Evolutionary conservation across 2,888 invertebrate species (phyloP).

Genomic region (Anticlea derivata): DNA sequence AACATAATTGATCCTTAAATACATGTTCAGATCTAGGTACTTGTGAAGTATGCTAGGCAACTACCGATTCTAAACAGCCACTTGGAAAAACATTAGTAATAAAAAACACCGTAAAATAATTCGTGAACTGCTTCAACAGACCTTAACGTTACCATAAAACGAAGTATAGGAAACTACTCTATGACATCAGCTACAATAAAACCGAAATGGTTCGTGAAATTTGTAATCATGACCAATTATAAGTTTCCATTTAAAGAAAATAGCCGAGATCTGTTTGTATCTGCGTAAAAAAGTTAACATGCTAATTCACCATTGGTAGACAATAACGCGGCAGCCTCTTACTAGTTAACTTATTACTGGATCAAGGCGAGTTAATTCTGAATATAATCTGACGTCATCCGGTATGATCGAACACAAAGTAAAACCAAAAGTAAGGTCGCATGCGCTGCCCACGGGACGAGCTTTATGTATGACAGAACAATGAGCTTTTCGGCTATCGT

Average conservation of each 20-base stretch:
- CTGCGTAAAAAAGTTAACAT: conserved; percentile 27
- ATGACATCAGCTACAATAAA: conserved; percentile 35
- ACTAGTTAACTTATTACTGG: conserved; percentile 44
- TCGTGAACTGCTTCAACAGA: background rate
- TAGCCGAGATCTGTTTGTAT: conserved; percentile 17
- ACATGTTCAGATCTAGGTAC: conserved; percentile 3
- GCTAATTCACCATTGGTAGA: conserved; percentile 30
- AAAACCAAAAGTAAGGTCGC: conserved; percentile 62
- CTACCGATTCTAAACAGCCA: too few species aligned
- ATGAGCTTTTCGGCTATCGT: conserved; percentile 31
- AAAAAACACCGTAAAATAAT: too few species aligned
- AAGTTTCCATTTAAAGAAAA: conserved; percentile 34
- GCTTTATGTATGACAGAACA: conserved; percentile 36
- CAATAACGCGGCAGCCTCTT: conserved; percentile 41
- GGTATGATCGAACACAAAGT: conserved; percentile 52
- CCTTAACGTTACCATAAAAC: conserved; percentile 18
- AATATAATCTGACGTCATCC: conserved; percentile 65
- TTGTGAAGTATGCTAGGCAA: background rate
- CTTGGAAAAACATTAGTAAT: too few species aligned
- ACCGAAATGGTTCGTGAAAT: conserved; percentile 32
- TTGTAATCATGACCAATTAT: conserved; percentile 33
- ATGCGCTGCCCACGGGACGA: conserved; percentile 48
- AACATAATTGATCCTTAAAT: conserved; percentile 12
- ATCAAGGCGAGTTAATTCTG: conserved; percentile 68
- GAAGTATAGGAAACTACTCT: conserved; percentile 30